Evolutionary conservation across 1,140 invertebrate species (phyloP).

Genomic region (Schlechtendalia chinensis): DNA sequence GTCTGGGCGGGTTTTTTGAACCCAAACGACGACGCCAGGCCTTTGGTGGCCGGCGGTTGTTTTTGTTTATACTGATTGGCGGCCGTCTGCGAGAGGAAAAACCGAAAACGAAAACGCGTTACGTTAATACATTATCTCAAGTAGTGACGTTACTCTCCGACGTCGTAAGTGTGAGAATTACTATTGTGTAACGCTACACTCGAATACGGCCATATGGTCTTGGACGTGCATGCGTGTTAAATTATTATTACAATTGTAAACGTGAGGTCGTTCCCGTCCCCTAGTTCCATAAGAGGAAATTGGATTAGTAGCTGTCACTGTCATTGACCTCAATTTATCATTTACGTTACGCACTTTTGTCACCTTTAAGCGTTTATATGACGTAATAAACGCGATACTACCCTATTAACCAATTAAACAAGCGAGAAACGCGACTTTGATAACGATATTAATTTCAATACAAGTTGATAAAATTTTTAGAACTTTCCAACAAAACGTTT

Average conservation of each 20-base stretch:
- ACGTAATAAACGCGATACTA: too few relatives aligned
- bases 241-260: conserved; percentile 11
- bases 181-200: conserved; percentile 10
- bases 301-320: conserved; percentile 32
- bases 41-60: conserved; percentile 18
- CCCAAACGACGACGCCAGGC: conserved; percentile 36
- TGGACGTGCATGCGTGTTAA: background rate
- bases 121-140: too few relatives aligned
- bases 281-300: conserved; percentile 33
- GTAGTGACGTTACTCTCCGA: too few relatives aligned
- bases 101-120: too few relatives aligned
- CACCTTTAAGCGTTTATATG: too few relatives aligned
- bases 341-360: too few relatives aligned
- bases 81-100: conserved; percentile 19
- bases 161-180: conserved; percentile 18
- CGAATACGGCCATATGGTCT: conserved; percentile 21
- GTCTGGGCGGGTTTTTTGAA: conserved; percentile 27
- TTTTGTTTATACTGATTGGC: conserved; percentile 21
- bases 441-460: too few relatives aligned
- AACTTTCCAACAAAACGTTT: too few relatives aligned
- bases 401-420: too few relatives aligned
- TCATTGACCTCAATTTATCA: conserved; percentile 26
- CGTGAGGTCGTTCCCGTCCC: conserved; percentile 15
- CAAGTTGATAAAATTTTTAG: too few relatives aligned
- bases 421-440: too few relatives aligned